These are phyloP conservation scores for Frieseomelitta varia DNA, from an alignment of 1,140 invertebrate species.

Conservation along the genomic window DNA sequence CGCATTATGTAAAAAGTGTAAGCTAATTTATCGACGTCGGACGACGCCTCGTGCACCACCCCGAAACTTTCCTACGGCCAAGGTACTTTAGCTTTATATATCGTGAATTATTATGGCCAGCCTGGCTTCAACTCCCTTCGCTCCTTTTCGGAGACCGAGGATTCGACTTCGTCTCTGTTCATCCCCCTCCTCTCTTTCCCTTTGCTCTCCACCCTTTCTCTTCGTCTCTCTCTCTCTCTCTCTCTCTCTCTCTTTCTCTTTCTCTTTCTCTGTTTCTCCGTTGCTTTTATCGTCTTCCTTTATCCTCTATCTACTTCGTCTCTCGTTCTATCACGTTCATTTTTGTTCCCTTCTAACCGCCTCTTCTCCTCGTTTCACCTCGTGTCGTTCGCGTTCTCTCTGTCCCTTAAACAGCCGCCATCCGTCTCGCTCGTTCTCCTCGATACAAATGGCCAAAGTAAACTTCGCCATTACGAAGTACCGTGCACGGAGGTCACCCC, in stretches of 20 bases:
- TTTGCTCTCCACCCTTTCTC: background rate
- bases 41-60: constrained; percentile 40
- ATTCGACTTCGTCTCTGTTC: constrained; percentile 38
- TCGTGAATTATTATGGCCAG: constrained; percentile 79
- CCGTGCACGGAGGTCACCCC: constrained; percentile 64
- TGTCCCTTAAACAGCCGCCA: background rate
- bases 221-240: background rate
- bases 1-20: constrained; percentile 72
- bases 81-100: constrained; percentile 78
- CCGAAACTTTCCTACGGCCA: constrained; percentile 65
- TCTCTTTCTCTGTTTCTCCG: background rate
- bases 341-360: background rate
- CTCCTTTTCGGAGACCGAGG: constrained; percentile 54
- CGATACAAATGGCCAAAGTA: constrained; percentile 80
- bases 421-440: constrained; percentile 45
- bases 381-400: constrained; percentile 24
- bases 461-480: constrained; percentile 80
- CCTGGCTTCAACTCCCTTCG: constrained; percentile 53
- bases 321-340: background rate
- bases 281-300: background rate
- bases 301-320: background rate
- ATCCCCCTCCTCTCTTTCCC: background rate
- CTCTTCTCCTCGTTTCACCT: constrained; percentile 7
- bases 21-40: constrained; percentile 72
- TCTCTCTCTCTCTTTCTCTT: background rate